Base-by-base conservation (phyloP, 2,888 invertebrate genomes). In the Drosophila sordidula region DNA sequence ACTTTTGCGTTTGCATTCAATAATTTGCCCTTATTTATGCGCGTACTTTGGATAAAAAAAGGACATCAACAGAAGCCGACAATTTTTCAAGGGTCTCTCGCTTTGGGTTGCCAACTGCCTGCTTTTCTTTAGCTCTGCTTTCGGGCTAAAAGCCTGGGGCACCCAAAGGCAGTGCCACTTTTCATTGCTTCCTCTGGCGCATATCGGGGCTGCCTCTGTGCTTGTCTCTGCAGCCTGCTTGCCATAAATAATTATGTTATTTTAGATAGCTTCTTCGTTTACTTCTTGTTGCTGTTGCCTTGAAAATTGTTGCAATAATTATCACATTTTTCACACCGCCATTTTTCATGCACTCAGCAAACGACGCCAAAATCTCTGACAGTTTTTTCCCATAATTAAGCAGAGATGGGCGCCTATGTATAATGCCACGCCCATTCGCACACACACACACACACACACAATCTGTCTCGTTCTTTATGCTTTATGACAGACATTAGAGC, bases 231-330 rank as follows among this genome's bases (percentile, higher is more conserved):
- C 51, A 16, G 38, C 50, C 34, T n/a, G 55, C 62, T n/a, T 66
- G 74, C 74, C 87, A 83, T 81, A 84, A 83, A 87, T 83, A 83
- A 83, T 83, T 87, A 84, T 84, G 87, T 87, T 87, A 77, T 84
- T 79, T 83, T 77, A 83, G 87, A 83, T 69, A 68, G 62, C 62
- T 72, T 18, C 25, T 61, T 18, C 41, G 26, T 47, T 47, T 50
- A 29, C 14, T 38, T 26, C 16, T 47, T 63, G 14, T 8, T 45
- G 9, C 26, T 45, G 22, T 47, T 26, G 29, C 52, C 59, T 44
- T 44, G n/a, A 67, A 78, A 78, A 78, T 76, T 80, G 74, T 74
- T 74, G 75, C 87, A 81, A 83, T 83, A 83, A 87, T 83, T 87
- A 83, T 83, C 74, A 70, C 75, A 76, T 75, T 83, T 83, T 83